Evolutionary conservation across 2,888 invertebrate genomes (phyloP).

Genomic region (Xylota sylvarum): DNA sequence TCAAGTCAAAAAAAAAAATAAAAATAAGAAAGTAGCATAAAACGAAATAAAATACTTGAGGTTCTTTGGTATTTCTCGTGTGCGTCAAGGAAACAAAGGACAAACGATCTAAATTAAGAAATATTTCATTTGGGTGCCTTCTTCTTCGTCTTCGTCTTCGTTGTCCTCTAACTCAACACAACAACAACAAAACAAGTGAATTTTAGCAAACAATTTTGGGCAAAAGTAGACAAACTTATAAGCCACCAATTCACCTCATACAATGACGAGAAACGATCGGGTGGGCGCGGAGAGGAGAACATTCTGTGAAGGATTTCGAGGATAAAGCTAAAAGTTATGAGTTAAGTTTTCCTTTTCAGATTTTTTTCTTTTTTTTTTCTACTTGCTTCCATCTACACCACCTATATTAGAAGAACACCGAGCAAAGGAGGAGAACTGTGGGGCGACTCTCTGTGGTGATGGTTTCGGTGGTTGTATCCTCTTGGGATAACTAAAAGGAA

Average conservation of each 20-base stretch:
- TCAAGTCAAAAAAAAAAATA: not conserved
- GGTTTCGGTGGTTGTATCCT: slow-evolving; percentile 41
- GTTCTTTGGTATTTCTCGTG: slow-evolving; percentile 10
- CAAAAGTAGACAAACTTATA: slow-evolving; percentile 44
- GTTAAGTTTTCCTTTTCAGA: slow-evolving; percentile 56
- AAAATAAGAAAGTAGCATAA: not conserved
- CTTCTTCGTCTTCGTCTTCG: not conserved
- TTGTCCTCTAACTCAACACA: slow-evolving; percentile 14
- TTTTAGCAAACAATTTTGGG: slow-evolving; percentile 42
- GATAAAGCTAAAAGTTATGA: slow-evolving; percentile 69
- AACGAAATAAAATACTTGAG: not conserved
- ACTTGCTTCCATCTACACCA: not conserved
- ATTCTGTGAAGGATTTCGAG: slow-evolving; percentile 52
- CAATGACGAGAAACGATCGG: not conserved
- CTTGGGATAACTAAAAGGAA: slow-evolving; percentile 64
- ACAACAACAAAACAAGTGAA: not conserved
- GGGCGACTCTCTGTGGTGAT: slow-evolving; percentile 1
- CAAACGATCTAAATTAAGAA: slow-evolving; percentile 44
- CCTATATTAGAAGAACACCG: not conserved
- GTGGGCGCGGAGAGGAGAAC: not conserved
- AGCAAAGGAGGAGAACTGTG: not conserved
- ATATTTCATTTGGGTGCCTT: slow-evolving; percentile 38
- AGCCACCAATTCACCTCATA: slow-evolving; percentile 48
- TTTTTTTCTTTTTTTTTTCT: slow-evolving; percentile 4
- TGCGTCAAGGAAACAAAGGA: slow-evolving; percentile 27